A percentile compares a stretch with the other conserved stretches of the same genome.
These are phyloP conservation scores for Petrolisthes cinctipes DNA, from an alignment of 2,888 invertebrate genomes.

Conservation along the genomic window DNA sequence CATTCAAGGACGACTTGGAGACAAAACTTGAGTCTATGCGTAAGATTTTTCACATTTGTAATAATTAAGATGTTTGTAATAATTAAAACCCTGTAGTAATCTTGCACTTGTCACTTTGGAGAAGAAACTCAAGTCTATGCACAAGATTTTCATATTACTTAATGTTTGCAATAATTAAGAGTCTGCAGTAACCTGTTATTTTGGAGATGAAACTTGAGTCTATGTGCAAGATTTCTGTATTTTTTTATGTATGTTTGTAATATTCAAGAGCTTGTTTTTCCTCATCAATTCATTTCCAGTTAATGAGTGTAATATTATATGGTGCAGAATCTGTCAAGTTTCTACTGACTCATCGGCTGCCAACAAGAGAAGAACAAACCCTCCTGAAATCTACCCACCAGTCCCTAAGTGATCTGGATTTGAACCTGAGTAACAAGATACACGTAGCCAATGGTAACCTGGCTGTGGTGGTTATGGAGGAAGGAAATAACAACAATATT, in stretches of 20 bases:
- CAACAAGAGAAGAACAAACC: constrained; percentile 28
- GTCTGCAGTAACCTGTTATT: too few relatives aligned
- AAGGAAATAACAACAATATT: background rate
- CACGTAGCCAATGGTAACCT: constrained; percentile 31
- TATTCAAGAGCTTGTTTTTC: too few relatives aligned
- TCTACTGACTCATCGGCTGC: constrained; percentile 21
- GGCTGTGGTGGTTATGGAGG: constrained; percentile 40
- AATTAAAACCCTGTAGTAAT: background rate
- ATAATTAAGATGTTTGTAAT: too few relatives aligned
- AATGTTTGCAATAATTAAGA: background rate
- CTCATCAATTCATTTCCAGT: too few relatives aligned
- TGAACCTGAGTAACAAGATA: constrained; percentile 7
- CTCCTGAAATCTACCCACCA: background rate
- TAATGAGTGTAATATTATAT: too few relatives aligned
- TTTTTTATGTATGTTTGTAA: too few relatives aligned
- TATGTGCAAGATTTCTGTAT: too few relatives aligned
- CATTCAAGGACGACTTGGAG: constrained; percentile 25
- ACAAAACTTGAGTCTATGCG: constrained; percentile 40
- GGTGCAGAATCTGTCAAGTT: constrained; percentile 37
- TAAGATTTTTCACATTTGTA: constrained; percentile 30
- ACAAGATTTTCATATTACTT: background rate
- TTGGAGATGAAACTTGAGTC: too few relatives aligned
- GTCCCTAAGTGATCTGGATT: constrained; percentile 32
- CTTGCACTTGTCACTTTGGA: background rate
- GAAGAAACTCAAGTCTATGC: background rate